Percentiles rank a stretch among this genome's conserved stretches.
Conservation (phyloP, 2,797 vertebrate genomes). For the Neostethus bicornis region DNA sequence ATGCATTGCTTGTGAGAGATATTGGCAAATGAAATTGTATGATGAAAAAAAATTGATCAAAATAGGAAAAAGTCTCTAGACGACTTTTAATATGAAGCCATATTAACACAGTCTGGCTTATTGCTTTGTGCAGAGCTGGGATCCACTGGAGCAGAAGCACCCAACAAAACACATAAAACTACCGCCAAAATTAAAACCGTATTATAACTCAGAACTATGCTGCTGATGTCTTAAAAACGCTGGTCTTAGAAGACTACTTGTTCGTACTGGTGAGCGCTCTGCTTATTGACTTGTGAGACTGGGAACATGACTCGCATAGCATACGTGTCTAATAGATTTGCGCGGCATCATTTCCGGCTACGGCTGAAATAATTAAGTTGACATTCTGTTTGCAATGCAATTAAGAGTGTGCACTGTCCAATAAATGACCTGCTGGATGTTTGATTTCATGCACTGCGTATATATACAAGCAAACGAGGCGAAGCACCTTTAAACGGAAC, state of each 20-base stretch:
- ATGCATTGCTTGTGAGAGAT: background rate
- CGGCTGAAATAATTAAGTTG: conserved; percentile 80
- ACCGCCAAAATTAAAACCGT: conserved; percentile 27
- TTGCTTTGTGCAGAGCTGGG: conserved; percentile 7
- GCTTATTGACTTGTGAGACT: conserved; percentile 63
- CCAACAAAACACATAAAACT: background rate
- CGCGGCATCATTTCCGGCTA: conserved; percentile 70
- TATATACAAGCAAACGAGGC: conserved; percentile 28
- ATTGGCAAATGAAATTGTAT: background rate
- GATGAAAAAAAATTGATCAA: background rate
- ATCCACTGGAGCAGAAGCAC: conserved; percentile 1
- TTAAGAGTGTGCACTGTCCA: conserved; percentile 71
- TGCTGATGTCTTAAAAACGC: conserved; percentile 23
- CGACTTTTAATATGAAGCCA: background rate
- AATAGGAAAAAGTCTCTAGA: background rate
- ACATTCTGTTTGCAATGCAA: conserved; percentile 72
- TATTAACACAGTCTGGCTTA: background rate
- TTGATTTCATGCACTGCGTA: conserved; percentile 72
- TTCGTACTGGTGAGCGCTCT: conserved; percentile 37
- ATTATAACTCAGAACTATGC: conserved; percentile 10
- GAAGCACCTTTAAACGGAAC: conserved; percentile 32
- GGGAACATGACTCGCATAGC: conserved; percentile 66
- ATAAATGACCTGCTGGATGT: conserved; percentile 70
- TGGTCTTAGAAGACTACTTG: conserved; percentile 16
- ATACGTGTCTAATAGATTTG: conserved; percentile 78